These are phyloP conservation scores for Mesoligia furuncula DNA, from an alignment of 2,888 invertebrate species.

Conservation along the genomic window DNA sequence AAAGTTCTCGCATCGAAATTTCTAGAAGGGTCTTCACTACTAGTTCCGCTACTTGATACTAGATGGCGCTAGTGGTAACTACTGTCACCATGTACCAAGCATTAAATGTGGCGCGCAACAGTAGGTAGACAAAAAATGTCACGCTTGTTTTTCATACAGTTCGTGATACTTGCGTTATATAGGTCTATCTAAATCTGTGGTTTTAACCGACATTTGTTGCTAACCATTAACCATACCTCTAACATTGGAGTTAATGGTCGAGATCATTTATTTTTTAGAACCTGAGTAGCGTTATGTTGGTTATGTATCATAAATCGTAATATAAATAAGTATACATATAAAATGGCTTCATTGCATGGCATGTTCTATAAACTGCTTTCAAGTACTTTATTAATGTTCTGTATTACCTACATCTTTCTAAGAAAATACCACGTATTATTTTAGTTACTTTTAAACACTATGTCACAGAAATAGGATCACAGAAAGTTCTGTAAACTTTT, in stretches of 20 bases:
- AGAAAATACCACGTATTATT: background rate
- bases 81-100: too few relatives aligned
- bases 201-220: background rate
- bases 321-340: conserved; percentile 2
- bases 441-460: background rate
- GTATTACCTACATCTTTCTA: background rate
- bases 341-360: background rate
- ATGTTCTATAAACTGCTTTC: background rate
- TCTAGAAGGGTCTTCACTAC: too few relatives aligned
- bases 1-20: too few relatives aligned
- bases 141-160: too few relatives aligned
- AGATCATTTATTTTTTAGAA: conserved; percentile 12
- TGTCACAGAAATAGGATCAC: background rate
- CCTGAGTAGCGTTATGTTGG: background rate
- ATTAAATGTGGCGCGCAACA: too few relatives aligned
- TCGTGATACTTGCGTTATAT: too few relatives aligned
- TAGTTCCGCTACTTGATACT: too few relatives aligned
- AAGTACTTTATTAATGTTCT: conserved; percentile 2
- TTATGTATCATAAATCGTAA: background rate
- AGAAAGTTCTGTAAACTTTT: background rate
- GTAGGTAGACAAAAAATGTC: too few relatives aligned
- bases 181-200: too few relatives aligned
- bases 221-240: background rate
- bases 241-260: background rate
- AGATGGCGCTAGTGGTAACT: too few relatives aligned